Evolutionary conservation across 1,140 invertebrate species (phyloP).

Genomic region (Leptopilina boulardi): DNA sequence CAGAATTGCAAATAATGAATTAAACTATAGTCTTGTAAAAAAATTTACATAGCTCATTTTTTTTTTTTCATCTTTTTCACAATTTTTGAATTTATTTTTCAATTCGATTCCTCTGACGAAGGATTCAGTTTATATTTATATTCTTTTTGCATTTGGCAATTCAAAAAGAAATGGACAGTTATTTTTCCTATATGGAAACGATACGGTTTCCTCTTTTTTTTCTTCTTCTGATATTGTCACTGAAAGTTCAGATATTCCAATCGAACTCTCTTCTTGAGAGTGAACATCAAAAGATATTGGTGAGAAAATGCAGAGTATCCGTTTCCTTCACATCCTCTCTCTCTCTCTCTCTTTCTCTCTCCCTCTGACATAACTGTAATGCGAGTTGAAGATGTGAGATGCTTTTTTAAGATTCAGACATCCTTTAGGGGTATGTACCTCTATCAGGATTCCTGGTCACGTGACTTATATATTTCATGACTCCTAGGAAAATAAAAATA

Average conservation of each 20-base stretch:
- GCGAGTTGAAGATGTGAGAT: constrained; percentile 5
- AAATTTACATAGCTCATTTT: too few relatives aligned
- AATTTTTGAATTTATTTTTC: not conserved
- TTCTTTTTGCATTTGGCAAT: not conserved
- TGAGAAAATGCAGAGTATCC: constrained; percentile 20
- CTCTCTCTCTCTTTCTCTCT: too few relatives aligned
- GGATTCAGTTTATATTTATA: not conserved
- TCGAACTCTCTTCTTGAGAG: constrained; percentile 8
- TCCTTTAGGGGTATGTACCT: not conserved
- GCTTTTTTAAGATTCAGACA: not conserved
- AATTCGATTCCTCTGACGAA: not conserved
- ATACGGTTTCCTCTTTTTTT: not conserved
- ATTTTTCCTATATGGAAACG: not conserved
- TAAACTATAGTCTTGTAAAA: too few relatives aligned
- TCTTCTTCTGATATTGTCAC: not conserved
- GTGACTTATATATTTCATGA: too few relatives aligned
- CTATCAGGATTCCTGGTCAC: not conserved
- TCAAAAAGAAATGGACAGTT: not conserved
- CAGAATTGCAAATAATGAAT: not conserved
- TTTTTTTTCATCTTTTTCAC: too few relatives aligned
- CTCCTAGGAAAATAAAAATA: too few relatives aligned
- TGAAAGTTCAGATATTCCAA: constrained; percentile 11
- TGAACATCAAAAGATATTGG: constrained; percentile 12
- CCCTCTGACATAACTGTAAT: constrained; percentile 7
- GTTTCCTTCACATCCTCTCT: constrained; percentile 18